A percentile compares a stretch with the other conserved stretches of the same genome.
These are phyloP conservation scores for Picathartes gymnocephalus DNA, from an alignment of 2,113 vertebrate genomes.

Conservation along the genomic window DNA sequence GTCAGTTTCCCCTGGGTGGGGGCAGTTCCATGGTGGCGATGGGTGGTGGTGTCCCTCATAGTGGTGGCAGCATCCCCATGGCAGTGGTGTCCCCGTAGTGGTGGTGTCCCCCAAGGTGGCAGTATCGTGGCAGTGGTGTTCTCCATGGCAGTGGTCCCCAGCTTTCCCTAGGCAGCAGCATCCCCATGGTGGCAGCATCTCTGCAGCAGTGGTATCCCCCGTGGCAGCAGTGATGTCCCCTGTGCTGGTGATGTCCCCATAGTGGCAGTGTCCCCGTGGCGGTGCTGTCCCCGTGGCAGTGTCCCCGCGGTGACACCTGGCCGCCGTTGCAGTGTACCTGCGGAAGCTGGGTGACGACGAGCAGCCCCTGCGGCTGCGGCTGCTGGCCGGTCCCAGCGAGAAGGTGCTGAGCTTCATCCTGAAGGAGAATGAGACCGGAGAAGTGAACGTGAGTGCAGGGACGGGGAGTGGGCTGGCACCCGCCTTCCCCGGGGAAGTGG, in stretches of 20 bases:
- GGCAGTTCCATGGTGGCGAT: no score
- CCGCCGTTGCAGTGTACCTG: conserved; percentile 75
- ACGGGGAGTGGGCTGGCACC: not conserved
- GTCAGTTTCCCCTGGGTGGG: not conserved
- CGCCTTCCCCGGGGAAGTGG: fast-evolving
- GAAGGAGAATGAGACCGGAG: conserved; percentile 93
- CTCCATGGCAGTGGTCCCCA: no score
- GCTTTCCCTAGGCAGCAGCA: not conserved
- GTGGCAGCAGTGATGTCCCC: not conserved
- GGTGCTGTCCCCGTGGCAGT: not conserved
- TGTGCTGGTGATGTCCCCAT: not conserved
- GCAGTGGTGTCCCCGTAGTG: no score
- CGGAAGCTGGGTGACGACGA: conserved; percentile 86
- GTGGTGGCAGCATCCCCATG: not conserved
- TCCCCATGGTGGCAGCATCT: not conserved
- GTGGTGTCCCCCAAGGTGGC: not conserved
- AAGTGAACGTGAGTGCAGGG: conserved; percentile 90
- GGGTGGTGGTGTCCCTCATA: not conserved
- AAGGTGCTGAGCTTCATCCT: conserved; percentile 86
- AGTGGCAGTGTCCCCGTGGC: not conserved
- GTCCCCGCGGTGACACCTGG: not conserved
- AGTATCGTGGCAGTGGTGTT: not conserved
- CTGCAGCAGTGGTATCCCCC: not conserved
- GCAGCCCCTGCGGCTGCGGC: conserved; percentile 82
- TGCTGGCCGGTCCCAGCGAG: conserved; percentile 90